phyloP scores from a whole-genome alignment of 64 coral and sea anemone genomes.

The Stichodactyla mertensii region DNA sequence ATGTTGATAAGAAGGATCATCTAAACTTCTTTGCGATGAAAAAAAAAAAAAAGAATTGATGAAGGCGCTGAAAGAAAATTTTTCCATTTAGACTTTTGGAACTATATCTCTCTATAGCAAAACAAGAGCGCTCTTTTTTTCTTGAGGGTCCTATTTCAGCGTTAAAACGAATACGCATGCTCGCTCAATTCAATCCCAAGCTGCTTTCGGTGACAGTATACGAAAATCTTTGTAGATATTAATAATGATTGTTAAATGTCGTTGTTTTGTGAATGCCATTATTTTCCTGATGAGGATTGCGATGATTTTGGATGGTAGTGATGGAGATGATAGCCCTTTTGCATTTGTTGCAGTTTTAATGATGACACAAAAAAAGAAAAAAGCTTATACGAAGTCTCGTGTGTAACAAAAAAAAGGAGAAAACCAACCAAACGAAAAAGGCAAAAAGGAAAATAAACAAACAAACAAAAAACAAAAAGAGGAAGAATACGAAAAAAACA shows the following conservation, averaged over 20 bases:
- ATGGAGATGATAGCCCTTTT: background rate
- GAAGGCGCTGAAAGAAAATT: background rate
- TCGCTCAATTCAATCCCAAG: background rate
- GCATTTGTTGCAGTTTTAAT: background rate
- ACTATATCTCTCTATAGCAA: background rate
- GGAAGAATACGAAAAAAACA: background rate
- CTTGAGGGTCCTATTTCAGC: background rate
- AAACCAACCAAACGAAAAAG: background rate
- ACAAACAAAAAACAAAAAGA: background rate
- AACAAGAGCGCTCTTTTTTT: background rate
- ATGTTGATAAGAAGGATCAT: conserved; percentile 75
- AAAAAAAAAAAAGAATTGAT: background rate
- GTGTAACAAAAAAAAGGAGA: background rate
- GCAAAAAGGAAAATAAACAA: background rate
- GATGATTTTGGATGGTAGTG: background rate
- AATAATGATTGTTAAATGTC: conserved; percentile 8
- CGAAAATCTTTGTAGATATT: conserved; percentile 33
- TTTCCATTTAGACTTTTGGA: background rate
- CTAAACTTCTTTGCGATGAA: conserved; percentile 32
- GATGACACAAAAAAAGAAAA: background rate
- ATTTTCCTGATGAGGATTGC: background rate
- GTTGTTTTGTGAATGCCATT: conserved; percentile 6
- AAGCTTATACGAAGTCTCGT: background rate
- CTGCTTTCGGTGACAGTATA: conserved; percentile 21
- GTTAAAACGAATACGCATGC: background rate